phyloP scores from a whole-genome alignment of 2,888 invertebrate genomes.

The Thereva unica region DNA sequence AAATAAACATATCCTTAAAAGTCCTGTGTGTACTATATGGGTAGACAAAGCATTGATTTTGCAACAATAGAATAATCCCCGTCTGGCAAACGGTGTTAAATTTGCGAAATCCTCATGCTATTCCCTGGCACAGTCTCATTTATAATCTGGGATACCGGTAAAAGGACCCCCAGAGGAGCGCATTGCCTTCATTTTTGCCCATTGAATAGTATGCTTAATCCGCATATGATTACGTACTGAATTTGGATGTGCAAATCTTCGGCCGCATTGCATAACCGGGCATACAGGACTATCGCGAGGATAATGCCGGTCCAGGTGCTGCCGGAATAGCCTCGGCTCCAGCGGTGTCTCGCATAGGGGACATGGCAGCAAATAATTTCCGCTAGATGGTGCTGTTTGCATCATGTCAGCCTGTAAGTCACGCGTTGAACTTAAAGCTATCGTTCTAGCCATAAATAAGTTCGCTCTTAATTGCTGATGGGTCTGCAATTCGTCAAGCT shows the following conservation, averaged over 20 bases:
- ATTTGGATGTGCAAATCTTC: constrained; percentile 80
- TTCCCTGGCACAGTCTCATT: constrained; percentile 54
- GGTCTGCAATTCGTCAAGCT: constrained; percentile 52
- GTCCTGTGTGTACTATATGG: no score
- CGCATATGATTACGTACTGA: constrained; percentile 87
- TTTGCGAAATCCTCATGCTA: constrained; percentile 43
- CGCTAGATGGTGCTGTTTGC: constrained; percentile 56
- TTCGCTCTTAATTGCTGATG: constrained; percentile 58
- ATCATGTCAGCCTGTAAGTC: constrained; percentile 54
- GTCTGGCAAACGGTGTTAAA: no score
- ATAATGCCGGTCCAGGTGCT: constrained; percentile 81
- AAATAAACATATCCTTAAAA: no score
- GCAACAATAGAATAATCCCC: no score
- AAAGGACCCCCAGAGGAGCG: constrained; percentile 59
- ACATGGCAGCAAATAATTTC: constrained; percentile 62
- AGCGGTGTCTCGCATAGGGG: constrained; percentile 74
- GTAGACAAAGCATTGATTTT: no score
- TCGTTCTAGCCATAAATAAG: constrained; percentile 57
- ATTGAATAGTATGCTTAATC: constrained; percentile 77
- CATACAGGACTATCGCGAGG: constrained; percentile 82
- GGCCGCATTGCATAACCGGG: constrained; percentile 75
- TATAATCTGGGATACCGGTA: constrained; percentile 57
- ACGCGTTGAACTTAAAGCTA: constrained; percentile 54
- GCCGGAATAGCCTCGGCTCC: constrained; percentile 68
- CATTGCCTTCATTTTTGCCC: constrained; percentile 81